phyloP scores from a whole-genome alignment of 2,797 vertebrate genomes.

The Pitangus sulphuratus region DNA sequence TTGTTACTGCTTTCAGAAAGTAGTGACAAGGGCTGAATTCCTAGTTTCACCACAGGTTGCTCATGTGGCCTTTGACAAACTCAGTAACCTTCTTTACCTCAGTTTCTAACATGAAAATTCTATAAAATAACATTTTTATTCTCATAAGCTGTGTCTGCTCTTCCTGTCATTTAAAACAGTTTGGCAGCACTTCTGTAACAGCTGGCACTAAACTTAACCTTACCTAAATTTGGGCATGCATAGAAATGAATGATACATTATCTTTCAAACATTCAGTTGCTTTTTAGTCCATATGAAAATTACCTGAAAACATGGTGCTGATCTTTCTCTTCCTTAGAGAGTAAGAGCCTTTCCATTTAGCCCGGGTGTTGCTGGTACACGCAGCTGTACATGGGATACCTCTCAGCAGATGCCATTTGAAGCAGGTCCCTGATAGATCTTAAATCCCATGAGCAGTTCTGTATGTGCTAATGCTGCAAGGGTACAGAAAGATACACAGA shows the following conservation, averaged over 20 bases:
- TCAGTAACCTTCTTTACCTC: background rate
- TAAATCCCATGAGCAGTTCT: background rate
- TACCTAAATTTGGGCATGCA: background rate
- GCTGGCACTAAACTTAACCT: background rate
- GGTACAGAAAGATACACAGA: background rate
- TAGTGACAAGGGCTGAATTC: background rate
- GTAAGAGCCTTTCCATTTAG: background rate
- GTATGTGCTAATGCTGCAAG: background rate
- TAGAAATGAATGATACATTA: background rate
- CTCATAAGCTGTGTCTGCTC: background rate
- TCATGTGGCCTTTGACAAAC: background rate
- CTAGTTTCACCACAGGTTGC: background rate
- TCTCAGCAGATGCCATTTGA: background rate
- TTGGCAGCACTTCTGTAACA: background rate
- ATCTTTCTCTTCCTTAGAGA: background rate
- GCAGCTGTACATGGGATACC: background rate
- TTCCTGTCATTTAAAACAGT: background rate
- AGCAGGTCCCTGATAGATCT: accelerated
- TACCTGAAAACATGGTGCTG: background rate
- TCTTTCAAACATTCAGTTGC: background rate
- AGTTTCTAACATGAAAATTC: background rate
- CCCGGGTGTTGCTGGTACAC: background rate
- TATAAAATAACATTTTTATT: background rate
- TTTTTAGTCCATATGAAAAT: background rate
- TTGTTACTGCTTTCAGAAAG: background rate